Percentiles rank a stretch among this genome's conserved stretches.
Evolutionary conservation across 1,140 invertebrate species (phyloP).

Genomic region (Callitettix versicolor): DNA sequence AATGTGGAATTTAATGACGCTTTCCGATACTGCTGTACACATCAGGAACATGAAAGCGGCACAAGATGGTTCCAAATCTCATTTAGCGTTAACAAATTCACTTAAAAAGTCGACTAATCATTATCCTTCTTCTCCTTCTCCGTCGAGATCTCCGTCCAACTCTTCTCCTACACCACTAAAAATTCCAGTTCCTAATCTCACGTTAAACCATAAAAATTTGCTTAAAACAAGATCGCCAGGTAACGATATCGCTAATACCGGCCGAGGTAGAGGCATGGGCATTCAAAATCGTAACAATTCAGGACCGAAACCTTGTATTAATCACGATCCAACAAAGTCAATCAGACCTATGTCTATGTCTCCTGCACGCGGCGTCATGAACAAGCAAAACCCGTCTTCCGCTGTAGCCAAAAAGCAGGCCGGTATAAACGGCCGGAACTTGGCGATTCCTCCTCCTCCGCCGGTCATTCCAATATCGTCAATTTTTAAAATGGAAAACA

Average conservation of each 20-base stretch:
- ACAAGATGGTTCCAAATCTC: neutral
- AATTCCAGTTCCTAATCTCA: constrained; percentile 14
- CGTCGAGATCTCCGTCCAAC: constrained; percentile 10
- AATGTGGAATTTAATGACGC: constrained; percentile 27
- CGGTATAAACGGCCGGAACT: constrained; percentile 3
- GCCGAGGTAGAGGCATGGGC: neutral
- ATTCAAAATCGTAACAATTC: neutral
- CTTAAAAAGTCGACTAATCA: neutral
- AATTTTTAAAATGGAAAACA: constrained; percentile 28
- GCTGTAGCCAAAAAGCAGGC: constrained; percentile 4
- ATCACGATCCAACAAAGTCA: constrained; percentile 27
- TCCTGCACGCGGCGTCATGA: constrained; percentile 20
- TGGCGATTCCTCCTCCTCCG: constrained; percentile 13
- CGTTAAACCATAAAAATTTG: constrained; percentile 7
- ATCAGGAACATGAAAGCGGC: constrained; percentile 19
- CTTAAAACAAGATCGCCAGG: constrained; percentile 1
- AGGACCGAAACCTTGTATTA: constrained; percentile 21
- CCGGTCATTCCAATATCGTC: constrained; percentile 18
- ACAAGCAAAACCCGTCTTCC: neutral
- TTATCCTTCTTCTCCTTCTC: neutral
- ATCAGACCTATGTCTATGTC: constrained; percentile 34
- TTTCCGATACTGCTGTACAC: constrained; percentile 27
- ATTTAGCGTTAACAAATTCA: neutral
- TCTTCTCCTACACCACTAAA: constrained; percentile 11
- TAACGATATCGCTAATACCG: neutral